Percentiles rank a stretch among this genome's conserved stretches.
These are phyloP conservation scores for Mythimna albipuncta DNA, from an alignment of 2,888 invertebrate genomes.

Conservation along the genomic window DNA sequence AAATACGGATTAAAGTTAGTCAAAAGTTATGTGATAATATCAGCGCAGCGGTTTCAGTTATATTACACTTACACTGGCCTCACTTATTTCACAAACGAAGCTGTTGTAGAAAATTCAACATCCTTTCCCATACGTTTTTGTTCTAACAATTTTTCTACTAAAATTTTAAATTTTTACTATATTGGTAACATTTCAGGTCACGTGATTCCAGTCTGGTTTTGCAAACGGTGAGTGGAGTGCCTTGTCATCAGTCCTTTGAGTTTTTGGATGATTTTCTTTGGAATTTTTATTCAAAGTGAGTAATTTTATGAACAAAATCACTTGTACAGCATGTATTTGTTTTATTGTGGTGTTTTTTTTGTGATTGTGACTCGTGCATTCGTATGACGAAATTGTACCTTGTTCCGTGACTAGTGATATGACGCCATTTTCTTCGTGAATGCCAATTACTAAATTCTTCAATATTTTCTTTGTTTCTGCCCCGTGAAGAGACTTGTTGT, in stretches of 20 bases:
- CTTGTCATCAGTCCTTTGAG: slow-evolving; percentile 90
- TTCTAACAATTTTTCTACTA: slow-evolving; percentile 46
- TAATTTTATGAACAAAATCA: slow-evolving; percentile 82
- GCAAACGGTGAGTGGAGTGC: slow-evolving; percentile 91
- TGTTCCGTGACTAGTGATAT: slow-evolving; percentile 90
- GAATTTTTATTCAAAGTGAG: slow-evolving; percentile 90
- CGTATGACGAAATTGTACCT: slow-evolving; percentile 89
- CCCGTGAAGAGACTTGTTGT: slow-evolving; percentile 55
- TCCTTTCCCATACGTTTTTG: too few relatives aligned
- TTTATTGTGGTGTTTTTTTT: slow-evolving; percentile 77
- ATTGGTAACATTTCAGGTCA: slow-evolving; percentile 74
- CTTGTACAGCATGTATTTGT: slow-evolving; percentile 77
- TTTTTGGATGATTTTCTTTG: slow-evolving; percentile 91
- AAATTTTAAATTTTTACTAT: slow-evolving; percentile 6
- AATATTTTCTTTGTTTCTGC: slow-evolving; percentile 84
- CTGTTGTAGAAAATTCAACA: too few relatives aligned
- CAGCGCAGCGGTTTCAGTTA: too few relatives aligned
- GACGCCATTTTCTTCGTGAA: slow-evolving; percentile 91
- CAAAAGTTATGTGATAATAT: too few relatives aligned
- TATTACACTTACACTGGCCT: too few relatives aligned
- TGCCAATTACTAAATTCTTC: slow-evolving; percentile 89
- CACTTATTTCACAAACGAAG: too few relatives aligned
- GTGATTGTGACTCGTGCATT: slow-evolving; percentile 82
- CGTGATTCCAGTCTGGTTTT: slow-evolving; percentile 87
- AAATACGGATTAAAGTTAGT: too few relatives aligned